Base-by-base conservation (phyloP, 2,797 vertebrate genomes). In the Chrysocyon brachyurus region DNA sequence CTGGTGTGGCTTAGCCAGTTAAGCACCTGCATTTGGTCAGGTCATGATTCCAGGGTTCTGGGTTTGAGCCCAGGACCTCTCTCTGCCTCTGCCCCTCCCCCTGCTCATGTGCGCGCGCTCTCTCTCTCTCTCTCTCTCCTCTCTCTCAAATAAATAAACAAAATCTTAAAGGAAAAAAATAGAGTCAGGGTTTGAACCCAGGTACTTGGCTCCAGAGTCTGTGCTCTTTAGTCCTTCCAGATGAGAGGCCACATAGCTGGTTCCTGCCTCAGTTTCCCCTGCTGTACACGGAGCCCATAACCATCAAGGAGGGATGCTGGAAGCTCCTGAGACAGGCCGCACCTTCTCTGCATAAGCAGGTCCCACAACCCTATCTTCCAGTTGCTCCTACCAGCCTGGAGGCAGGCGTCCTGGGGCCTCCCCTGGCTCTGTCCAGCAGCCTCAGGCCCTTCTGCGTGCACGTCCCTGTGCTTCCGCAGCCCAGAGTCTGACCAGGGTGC, bases 171-270 rank as follows among this genome's bases (percentile, higher is more conserved):
- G 33, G 6, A 24, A 28, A 49, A 59, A 28, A 90, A 33, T 0
- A 52, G 46, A 78, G 26, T 83, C 89, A 72, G 68, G 68, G 33
- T 81, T 28, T 81, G 49, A 93, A 87, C 87, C 78, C n/a, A 31
- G 31, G 78, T 19, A 10, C n/a, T 54, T 66, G 64, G 85, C 24
- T 70, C 59, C 26, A 78, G 33, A 26, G 66, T 64, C 31, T 5
- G 66, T 31, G 46, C 66, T 68, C 36, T 40, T 40, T 16, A 90
- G 11, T 63, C 31, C 59, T 31, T 77, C 28, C 26, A 15, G 52
- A 40, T 33, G 46, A 73, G 15, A 82, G 24, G 26, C 12, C 28
- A 21, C 1, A 9, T 1, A 52, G 12, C 64, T 64, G 82, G 59
- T 9, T 21, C 26, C 40, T 63, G 49, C 59, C 92, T 87, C 10